Percentiles rank a stretch among this genome's conserved stretches.
Evolutionary conservation across 2,888 invertebrate genomes (phyloP).

Genomic region (Hipparchia semele): DNA sequence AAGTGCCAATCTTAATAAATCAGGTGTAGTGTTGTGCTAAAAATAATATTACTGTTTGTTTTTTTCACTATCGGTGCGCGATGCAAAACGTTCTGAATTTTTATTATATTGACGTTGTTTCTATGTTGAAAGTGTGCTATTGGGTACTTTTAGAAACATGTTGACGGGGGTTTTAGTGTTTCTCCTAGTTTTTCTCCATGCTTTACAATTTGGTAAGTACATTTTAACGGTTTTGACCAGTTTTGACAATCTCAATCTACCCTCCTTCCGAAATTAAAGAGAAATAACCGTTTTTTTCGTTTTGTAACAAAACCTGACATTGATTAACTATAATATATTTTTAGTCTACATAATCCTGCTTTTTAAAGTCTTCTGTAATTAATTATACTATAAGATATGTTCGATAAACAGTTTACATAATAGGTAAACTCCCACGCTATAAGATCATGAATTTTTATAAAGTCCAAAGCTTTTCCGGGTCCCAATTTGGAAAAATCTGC

Average conservation of each 20-base stretch:
- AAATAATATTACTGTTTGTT: constrained; percentile 50
- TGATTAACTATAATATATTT: background rate
- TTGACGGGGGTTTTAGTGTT: constrained; percentile 69
- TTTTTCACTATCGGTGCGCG: constrained; percentile 56
- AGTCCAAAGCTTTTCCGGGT: constrained; percentile 6
- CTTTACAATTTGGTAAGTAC: constrained; percentile 65
- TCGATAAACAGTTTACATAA: background rate
- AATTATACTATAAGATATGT: background rate
- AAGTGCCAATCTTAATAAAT: constrained; percentile 43
- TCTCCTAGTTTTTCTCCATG: constrained; percentile 60
- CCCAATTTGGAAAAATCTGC: background rate
- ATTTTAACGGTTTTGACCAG: constrained; percentile 18
- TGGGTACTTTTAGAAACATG: constrained; percentile 69
- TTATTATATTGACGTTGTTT: constrained; percentile 49
- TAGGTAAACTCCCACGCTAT: constrained; percentile 2
- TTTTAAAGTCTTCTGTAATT: background rate
- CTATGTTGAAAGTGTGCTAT: constrained; percentile 61
- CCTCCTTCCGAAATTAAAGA: background rate
- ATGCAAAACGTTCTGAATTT: constrained; percentile 71
- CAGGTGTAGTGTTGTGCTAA: constrained; percentile 57
- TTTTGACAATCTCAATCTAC: constrained; percentile 17
- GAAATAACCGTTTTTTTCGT: too few species aligned
- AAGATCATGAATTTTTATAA: background rate
- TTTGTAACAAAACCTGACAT: background rate
- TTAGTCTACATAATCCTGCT: background rate